Percentiles rank a stretch among this genome's conserved stretches.
phyloP scores from a whole-genome alignment of 2,797 vertebrate genomes.

The Muscicapa striata region DNA sequence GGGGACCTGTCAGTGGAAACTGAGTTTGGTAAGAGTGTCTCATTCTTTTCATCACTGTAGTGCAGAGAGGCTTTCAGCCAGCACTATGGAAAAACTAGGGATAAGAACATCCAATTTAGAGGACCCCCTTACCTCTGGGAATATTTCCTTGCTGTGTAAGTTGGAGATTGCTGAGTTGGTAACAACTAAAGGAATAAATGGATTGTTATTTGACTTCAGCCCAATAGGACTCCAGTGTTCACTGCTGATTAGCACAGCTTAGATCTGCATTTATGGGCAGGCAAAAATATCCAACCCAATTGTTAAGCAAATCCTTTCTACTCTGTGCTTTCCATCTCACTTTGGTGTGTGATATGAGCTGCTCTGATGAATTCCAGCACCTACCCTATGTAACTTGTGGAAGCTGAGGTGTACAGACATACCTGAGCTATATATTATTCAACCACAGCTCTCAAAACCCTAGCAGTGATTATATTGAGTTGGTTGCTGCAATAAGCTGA shows the following conservation, averaged over 20 bases:
- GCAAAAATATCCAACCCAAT: neutral
- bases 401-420: neutral
- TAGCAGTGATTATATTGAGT: fast-evolving
- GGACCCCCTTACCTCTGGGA: conserved; percentile 34
- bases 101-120: conserved; percentile 39
- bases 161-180: conserved; percentile 56
- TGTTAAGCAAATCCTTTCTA: conserved; percentile 32
- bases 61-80: conserved; percentile 38
- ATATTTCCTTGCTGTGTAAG: conserved; percentile 12
- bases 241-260: conserved; percentile 29
- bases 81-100: conserved; percentile 14
- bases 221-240: conserved; percentile 26
- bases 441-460: neutral
- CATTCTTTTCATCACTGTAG: conserved; percentile 54
- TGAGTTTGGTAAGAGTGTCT: conserved; percentile 62
- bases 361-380: neutral
- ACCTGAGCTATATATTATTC: neutral
- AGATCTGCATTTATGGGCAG: conserved; percentile 25
- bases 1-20: conserved; percentile 66
- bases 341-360: neutral
- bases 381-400: neutral
- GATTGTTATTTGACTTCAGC: conserved; percentile 45
- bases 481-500: neutral
- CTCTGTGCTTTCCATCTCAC: neutral
- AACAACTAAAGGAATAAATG: conserved; percentile 21